phyloP scores from a whole-genome alignment of 2,797 vertebrate genomes.

The Pseudochromis fuscus region DNA sequence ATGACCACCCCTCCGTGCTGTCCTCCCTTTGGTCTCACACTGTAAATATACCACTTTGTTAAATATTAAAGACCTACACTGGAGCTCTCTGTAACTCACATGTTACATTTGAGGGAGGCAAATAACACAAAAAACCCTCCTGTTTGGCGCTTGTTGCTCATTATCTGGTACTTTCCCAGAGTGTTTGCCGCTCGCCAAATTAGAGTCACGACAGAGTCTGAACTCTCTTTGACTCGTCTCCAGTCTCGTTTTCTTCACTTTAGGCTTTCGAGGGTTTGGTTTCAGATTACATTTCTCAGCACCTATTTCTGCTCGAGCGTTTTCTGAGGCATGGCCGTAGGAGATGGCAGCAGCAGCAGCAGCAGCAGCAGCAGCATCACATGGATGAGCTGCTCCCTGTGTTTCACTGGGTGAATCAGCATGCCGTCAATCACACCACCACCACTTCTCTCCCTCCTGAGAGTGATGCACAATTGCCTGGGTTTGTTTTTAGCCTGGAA shows the following conservation, averaged over 20 bases:
- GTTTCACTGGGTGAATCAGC: conserved; percentile 55
- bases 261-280: conserved; percentile 2
- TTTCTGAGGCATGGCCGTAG: conserved; percentile 17
- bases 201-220: conserved; percentile 35
- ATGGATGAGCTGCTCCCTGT: conserved; percentile 15
- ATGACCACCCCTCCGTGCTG: conserved; percentile 45
- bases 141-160: conserved; percentile 15
- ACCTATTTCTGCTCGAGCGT: conserved; percentile 4
- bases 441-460: conserved; percentile 38
- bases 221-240: neutral
- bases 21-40: conserved; percentile 45
- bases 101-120: conserved; percentile 18
- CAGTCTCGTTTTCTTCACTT: conserved; percentile 6
- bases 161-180: conserved; percentile 42
- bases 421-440: conserved; percentile 51
- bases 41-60: conserved; percentile 69
- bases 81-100: conserved; percentile 7
- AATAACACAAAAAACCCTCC: neutral
- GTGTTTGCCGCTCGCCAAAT: conserved; percentile 19
- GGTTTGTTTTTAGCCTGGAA: conserved; percentile 53
- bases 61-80: conserved; percentile 63
- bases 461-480: conserved; percentile 33
- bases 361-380: too few species aligned
- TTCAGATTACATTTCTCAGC: conserved; percentile 11
- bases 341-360: conserved; percentile 16